Evolutionary conservation across 2,113 vertebrate species (phyloP).

Genomic region (Panthera leo): DNA sequence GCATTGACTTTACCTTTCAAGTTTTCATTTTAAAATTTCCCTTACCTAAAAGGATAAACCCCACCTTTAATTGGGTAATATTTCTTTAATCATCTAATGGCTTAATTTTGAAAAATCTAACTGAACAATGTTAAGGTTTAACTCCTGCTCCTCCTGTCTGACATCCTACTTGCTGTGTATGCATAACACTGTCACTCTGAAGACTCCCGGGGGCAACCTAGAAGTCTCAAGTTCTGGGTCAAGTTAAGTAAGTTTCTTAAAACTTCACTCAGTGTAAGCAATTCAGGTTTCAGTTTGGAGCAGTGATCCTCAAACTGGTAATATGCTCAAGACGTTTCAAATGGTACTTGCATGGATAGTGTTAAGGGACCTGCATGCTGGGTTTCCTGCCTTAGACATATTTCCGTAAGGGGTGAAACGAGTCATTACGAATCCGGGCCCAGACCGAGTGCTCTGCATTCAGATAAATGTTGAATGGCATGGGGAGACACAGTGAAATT

Average conservation of each 20-base stretch:
- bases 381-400: neutral
- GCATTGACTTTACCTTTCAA: slow-evolving; percentile 38
- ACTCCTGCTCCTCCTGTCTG: neutral
- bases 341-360: neutral
- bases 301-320: neutral
- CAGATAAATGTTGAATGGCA: neutral
- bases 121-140: neutral
- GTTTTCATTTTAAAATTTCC: slow-evolving; percentile 55
- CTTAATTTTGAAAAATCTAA: slow-evolving; percentile 27
- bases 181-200: neutral
- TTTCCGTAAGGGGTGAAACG: neutral
- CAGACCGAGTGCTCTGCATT: neutral
- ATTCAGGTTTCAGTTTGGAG: neutral
- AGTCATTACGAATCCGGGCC: neutral
- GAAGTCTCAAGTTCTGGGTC: neutral
- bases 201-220: neutral
- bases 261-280: neutral
- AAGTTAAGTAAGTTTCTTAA: neutral
- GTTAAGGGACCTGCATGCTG: neutral
- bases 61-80: neutral
- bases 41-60: neutral
- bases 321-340: neutral
- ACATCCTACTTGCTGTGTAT: neutral
- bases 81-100: slow-evolving; percentile 17
- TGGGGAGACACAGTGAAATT: neutral